Conservation (phyloP, 2,797 vertebrate species). For the Bryconaethiops microstoma region DNA sequence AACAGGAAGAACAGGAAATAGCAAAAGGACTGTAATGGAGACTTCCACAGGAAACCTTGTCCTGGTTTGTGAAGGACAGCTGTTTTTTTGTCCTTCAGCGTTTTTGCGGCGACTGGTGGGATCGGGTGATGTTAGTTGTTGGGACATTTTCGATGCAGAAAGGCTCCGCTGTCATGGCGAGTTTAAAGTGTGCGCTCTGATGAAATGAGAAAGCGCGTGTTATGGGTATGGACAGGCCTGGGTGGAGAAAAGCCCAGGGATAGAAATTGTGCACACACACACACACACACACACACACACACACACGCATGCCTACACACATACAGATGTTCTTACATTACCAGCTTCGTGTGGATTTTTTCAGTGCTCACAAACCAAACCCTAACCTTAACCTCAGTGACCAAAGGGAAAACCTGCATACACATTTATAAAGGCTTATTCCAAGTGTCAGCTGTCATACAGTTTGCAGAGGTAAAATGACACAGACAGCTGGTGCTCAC, state of each 20-base stretch:
- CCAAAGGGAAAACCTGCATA: neutral
- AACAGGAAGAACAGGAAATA: neutral
- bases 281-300: constrained; percentile 5
- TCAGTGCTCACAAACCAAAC: neutral
- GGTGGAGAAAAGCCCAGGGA: constrained; percentile 41
- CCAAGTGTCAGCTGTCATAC: no score
- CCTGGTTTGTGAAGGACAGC: constrained; percentile 18
- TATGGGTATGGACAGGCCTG: constrained; percentile 50
- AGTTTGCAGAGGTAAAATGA: no score
- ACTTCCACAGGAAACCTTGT: neutral
- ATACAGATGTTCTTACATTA: neutral
- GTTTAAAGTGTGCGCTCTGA: constrained; percentile 41
- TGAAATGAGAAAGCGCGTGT: constrained; percentile 30
- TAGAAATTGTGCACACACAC: constrained; percentile 4
- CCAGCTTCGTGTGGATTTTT: neutral
- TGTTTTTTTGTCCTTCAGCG: constrained; percentile 17
- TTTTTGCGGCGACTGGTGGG: constrained; percentile 23
- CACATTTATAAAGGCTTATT: neutral
- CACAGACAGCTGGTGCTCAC: no score
- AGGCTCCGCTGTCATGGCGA: constrained; percentile 45
- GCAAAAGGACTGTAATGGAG: neutral
- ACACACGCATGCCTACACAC: neutral
- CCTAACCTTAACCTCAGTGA: no score
- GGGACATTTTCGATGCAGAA: constrained; percentile 44
- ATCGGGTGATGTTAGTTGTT: constrained; percentile 46